A percentile compares a stretch with the other conserved stretches of the same genome.
Conservation (phyloP, 2,888 invertebrate species). For the Mesoligia furuncula region DNA sequence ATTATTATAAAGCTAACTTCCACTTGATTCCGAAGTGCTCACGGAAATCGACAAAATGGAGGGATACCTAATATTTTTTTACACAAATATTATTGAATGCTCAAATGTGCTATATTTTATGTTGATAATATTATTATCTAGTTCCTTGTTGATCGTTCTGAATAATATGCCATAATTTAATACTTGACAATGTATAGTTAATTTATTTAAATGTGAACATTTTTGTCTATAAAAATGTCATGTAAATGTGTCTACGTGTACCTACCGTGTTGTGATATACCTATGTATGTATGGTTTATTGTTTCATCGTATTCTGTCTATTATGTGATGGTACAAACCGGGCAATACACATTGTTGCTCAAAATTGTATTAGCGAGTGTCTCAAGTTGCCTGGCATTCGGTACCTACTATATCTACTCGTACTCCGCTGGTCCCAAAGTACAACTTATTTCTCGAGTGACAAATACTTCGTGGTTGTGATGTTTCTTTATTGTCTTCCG, state of each 20-base stretch:
- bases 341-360: constrained; percentile 84
- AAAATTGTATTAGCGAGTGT: constrained; percentile 67
- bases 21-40: constrained; percentile 74
- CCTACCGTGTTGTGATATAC: constrained; percentile 88
- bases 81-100: constrained; percentile 87
- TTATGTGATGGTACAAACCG: constrained; percentile 82
- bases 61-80: constrained; percentile 86
- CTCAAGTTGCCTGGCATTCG: constrained; percentile 58
- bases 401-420: constrained; percentile 37
- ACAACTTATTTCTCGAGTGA: constrained; percentile 71
- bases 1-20: constrained; percentile 55
- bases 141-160: constrained; percentile 85
- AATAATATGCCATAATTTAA: constrained; percentile 79
- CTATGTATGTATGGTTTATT: constrained; percentile 81
- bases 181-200: constrained; percentile 78
- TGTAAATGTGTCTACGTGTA: constrained; percentile 78
- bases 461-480: constrained; percentile 86
- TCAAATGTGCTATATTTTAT: constrained; percentile 87
- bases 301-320: constrained; percentile 80
- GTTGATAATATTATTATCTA: constrained; percentile 87
- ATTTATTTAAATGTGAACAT: constrained; percentile 77
- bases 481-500: constrained; percentile 85
- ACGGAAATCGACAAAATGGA: constrained; percentile 75
- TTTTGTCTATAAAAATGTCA: constrained; percentile 76
- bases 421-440: constrained; percentile 74